Evolutionary conservation across 2,888 invertebrate genomes (phyloP).

Genomic region (Drosophila nigricruria): DNA sequence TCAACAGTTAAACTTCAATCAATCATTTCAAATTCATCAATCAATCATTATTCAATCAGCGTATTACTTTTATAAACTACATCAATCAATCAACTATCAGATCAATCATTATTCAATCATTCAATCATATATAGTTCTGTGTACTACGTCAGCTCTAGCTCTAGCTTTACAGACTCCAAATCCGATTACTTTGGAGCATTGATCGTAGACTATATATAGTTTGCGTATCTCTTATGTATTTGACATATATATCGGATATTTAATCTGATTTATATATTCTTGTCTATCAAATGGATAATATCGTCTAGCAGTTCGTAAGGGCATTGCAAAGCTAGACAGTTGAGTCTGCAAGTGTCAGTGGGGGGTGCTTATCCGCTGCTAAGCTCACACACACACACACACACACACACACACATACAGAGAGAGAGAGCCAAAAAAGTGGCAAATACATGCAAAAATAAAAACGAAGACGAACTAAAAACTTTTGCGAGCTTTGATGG

Average conservation of each 20-base stretch:
- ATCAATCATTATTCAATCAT: no score
- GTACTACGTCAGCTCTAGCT: no score
- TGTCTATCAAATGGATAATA: background rate
- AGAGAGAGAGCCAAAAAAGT: slow-evolving; percentile 24
- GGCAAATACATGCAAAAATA: slow-evolving; percentile 26
- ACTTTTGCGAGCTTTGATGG: slow-evolving; percentile 65
- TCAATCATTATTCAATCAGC: background rate
- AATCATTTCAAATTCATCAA: background rate
- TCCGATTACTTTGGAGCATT: no score
- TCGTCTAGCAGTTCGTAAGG: slow-evolving; percentile 9
- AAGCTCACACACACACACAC: slow-evolving; percentile 13
- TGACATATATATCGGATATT: background rate
- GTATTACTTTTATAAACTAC: no score
- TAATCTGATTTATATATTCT: background rate
- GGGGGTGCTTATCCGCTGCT: slow-evolving; percentile 27
- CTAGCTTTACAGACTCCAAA: no score
- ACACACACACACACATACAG: slow-evolving; percentile 7
- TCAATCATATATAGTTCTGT: no score
- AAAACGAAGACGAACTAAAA: slow-evolving; percentile 45
- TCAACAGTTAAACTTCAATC: background rate
- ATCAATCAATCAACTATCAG: no score
- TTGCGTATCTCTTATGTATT: background rate
- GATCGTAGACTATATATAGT: background rate
- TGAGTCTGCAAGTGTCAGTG: slow-evolving; percentile 23
- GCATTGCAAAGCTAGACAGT: slow-evolving; percentile 16